These are phyloP conservation scores for Kryptopterus vitreolus DNA, from an alignment of 2,797 vertebrate genomes.

Conservation along the genomic window DNA sequence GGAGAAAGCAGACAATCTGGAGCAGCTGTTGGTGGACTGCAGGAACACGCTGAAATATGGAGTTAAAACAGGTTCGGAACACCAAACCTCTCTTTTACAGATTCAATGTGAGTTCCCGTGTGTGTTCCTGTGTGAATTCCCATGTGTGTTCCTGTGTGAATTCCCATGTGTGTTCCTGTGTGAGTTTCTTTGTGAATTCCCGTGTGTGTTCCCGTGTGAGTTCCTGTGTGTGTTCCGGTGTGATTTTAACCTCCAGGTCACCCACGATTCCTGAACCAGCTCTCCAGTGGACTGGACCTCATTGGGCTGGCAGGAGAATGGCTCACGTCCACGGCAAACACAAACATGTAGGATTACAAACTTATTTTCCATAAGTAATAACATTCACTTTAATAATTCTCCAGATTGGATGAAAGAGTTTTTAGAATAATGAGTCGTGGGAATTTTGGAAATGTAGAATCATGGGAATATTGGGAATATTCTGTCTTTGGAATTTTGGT, in stretches of 20 bases:
- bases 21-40: slow-evolving; percentile 72
- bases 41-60: slow-evolving; percentile 73
- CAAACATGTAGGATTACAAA: slow-evolving; percentile 64
- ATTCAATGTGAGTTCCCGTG: not conserved
- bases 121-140: no score
- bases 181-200: not conserved
- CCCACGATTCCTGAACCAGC: slow-evolving; percentile 71
- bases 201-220: no score
- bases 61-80: slow-evolving; percentile 67
- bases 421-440: no score
- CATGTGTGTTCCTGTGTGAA: not conserved
- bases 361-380: not conserved
- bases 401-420: no score
- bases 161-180: not conserved
- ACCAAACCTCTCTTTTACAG: not conserved
- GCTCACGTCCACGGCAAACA: slow-evolving; percentile 73
- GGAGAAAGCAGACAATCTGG: slow-evolving; percentile 67
- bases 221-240: not conserved
- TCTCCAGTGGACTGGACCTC: slow-evolving; percentile 73
- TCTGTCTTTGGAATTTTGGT: not conserved
- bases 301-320: slow-evolving; percentile 69
- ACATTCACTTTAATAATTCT: not conserved
- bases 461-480: not conserved
- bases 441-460: not conserved
- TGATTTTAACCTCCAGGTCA: slow-evolving; percentile 58